Evolutionary conservation across 2,888 invertebrate genomes (phyloP), one percentile per base, ranked within the genome.

Genomic region (Oegoconia quadripuncta): DNA sequence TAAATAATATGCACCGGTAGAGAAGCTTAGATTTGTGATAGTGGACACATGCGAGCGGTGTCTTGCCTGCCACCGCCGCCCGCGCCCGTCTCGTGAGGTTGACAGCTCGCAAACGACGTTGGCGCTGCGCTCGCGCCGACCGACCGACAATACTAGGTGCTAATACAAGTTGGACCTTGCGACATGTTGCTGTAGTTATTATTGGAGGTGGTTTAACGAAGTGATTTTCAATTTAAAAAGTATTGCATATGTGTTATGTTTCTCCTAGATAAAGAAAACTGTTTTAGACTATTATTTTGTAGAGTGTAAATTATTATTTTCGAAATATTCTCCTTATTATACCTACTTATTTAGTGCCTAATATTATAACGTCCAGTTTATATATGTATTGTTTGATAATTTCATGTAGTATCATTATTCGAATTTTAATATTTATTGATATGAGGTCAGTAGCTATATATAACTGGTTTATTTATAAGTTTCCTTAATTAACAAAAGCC

Each of bases 141-240:
- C 65, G 81, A 82, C 78, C 83, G 86, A 87, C 86, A 87, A 87
- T 87, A 86, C 79, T 83, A 84, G 86, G 86, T 86, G 86, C 86
- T 86, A 83, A 75, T 70, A 73, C 74, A 76, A 72, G 78, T 78
- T 78, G 80, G 79, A 83, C 77, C 77, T 79, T 79, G 76, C 80
- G 72, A 79, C 73, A 74, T 65, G 75, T 76, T 82, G 68, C 74
- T 74, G 64, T 76, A 78, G 73, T 76, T 74, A 68, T 74, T 76
- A 74, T 66, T 73, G 66, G 70, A 78, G 66, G 65, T 75, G 77
- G 75, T 74, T 69, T 55, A 72, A 64, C 59, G 66, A 78, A 74
- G 76, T 82, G 77, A 80, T 77, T 74, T 65, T n/a, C n/a, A 52
- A 75, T 72, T 74, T 59, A 72, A 74, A 71, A 20, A 66, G 74